Evolutionary conservation across 2,888 invertebrate genomes (phyloP).

Genomic region (Bruchidius siliquastri): DNA sequence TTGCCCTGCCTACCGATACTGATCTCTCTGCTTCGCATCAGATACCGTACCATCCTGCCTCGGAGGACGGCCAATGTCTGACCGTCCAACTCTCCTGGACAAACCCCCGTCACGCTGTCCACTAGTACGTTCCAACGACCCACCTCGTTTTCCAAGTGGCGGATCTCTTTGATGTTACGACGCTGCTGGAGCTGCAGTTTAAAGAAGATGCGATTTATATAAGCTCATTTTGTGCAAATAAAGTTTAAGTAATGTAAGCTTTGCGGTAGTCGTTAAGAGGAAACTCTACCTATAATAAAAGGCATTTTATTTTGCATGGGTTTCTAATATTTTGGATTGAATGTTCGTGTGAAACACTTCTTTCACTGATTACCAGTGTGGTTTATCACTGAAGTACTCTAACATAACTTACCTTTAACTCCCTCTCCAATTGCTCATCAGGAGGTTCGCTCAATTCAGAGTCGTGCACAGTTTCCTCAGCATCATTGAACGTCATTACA

Average conservation of each 20-base stretch:
- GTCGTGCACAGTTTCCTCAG: slow-evolving; percentile 84
- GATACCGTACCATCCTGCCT: slow-evolving; percentile 86
- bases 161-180: slow-evolving; percentile 60
- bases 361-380: no score
- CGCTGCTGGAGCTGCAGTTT: slow-evolving; percentile 59
- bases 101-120: slow-evolving; percentile 81
- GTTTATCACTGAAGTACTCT: no score
- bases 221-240: no score
- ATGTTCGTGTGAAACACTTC: no score
- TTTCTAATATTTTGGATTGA: no score
- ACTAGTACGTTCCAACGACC: slow-evolving; percentile 87
- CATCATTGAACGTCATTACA: slow-evolving; percentile 79
- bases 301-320: no score
- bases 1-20: slow-evolving; percentile 87
- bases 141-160: slow-evolving; percentile 82
- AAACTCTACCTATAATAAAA: no score
- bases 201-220: no score
- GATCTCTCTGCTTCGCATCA: slow-evolving; percentile 93
- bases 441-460: slow-evolving; percentile 74
- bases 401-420: not conserved
- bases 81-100: slow-evolving; percentile 84
- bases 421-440: slow-evolving; percentile 58
- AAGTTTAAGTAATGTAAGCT: no score
- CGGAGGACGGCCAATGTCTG: slow-evolving; percentile 90
- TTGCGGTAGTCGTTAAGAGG: no score